phyloP scores from a whole-genome alignment of 2,888 invertebrate species.

The Epiblema foenella region DNA sequence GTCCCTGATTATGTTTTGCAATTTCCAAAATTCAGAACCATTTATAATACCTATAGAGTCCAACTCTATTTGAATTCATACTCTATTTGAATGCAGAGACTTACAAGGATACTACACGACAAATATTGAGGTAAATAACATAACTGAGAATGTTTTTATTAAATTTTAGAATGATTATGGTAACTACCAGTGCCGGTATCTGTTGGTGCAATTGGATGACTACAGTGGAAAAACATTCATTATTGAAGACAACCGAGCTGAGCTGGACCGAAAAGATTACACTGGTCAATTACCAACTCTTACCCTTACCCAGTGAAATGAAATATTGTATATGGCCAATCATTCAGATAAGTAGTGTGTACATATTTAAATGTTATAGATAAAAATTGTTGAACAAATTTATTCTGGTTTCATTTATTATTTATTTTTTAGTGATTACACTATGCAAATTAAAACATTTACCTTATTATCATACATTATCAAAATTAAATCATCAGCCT shows the following conservation, averaged over 20 bases:
- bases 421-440: background rate
- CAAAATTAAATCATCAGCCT: background rate
- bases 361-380: conserved; percentile 48
- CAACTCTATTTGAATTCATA: too few species aligned
- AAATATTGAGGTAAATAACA: too few species aligned
- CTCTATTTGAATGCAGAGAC: too few species aligned
- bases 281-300: conserved; percentile 64
- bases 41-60: too few species aligned
- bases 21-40: too few species aligned
- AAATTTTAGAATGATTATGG: conserved; percentile 89
- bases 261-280: conserved; percentile 65
- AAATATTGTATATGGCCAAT: conserved; percentile 45
- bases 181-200: conserved; percentile 91
- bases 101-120: too few species aligned
- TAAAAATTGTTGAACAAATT: conserved; percentile 41
- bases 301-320: conserved; percentile 61
- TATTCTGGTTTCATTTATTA: conserved; percentile 15
- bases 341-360: conserved; percentile 56
- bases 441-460: background rate
- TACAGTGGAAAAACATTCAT: conserved; percentile 90
- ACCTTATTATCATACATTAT: background rate
- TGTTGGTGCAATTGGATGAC: conserved; percentile 93
- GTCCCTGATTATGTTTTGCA: too few species aligned
- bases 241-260: conserved; percentile 90
- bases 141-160: background rate